These are phyloP conservation scores for Nomada hirtipes DNA, from an alignment of 2,888 invertebrate genomes.

Conservation along the genomic window DNA sequence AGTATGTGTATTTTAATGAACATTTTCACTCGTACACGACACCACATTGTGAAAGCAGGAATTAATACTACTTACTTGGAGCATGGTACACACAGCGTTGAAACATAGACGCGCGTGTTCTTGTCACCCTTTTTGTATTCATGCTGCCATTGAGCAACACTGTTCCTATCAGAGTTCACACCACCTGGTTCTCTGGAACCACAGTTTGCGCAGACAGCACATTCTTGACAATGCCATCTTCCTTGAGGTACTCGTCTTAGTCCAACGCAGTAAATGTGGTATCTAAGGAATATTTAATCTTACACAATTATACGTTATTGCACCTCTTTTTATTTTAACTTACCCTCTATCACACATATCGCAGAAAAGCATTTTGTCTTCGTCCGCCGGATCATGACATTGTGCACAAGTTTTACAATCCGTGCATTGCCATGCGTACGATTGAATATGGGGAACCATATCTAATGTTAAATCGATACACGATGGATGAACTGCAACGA, in stretches of 20 bases:
- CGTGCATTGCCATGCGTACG: slow-evolving; percentile 97
- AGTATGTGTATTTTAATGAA: slow-evolving; percentile 38
- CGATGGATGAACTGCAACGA: slow-evolving; percentile 90
- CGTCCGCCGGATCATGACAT: slow-evolving; percentile 92
- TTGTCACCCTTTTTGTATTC: slow-evolving; percentile 85
- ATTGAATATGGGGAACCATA: slow-evolving; percentile 93
- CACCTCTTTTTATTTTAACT: slow-evolving; percentile 45
- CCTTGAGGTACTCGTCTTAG: slow-evolving; percentile 92
- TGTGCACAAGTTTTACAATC: slow-evolving; percentile 96
- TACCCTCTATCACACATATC: slow-evolving; percentile 96
- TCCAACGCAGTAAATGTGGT: slow-evolving; percentile 96
- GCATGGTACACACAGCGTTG: slow-evolving; percentile 89
- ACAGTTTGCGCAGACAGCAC: slow-evolving; percentile 88
- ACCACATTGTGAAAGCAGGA: not conserved
- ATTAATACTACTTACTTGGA: slow-evolving; percentile 86
- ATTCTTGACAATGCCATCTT: slow-evolving; percentile 95
- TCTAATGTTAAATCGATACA: slow-evolving; percentile 94
- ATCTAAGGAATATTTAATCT: slow-evolving; percentile 82
- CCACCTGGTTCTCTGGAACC: slow-evolving; percentile 85
- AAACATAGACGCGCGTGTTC: slow-evolving; percentile 84
- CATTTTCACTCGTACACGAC: slow-evolving; percentile 37
- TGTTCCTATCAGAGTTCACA: slow-evolving; percentile 82
- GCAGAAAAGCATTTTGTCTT: slow-evolving; percentile 97
- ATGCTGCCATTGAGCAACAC: slow-evolving; percentile 85
- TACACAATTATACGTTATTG: not conserved